Percentiles rank a stretch among this genome's conserved stretches.
Evolutionary conservation across 2,113 vertebrate species (phyloP).

Genomic region (Sorex fumeus): DNA sequence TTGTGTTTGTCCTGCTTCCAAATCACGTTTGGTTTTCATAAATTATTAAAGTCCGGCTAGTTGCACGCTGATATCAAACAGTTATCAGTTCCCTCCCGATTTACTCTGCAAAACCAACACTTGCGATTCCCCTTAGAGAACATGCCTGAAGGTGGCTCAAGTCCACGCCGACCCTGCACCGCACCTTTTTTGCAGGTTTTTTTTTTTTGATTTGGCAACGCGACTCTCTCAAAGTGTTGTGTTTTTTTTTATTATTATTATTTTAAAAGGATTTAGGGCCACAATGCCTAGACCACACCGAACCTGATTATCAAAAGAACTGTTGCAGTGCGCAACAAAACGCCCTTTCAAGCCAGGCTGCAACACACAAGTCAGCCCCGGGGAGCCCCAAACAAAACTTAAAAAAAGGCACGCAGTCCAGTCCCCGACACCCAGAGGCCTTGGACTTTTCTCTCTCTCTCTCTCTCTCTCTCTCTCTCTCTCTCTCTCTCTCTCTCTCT

Average conservation of each 20-base stretch:
- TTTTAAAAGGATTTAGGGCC: conserved; percentile 10
- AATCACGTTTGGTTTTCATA: conserved; percentile 54
- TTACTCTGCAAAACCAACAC: conserved; percentile 45
- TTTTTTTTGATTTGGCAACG: background rate
- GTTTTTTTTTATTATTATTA: too few relatives aligned
- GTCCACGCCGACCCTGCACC: too few relatives aligned
- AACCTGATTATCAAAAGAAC: conserved; percentile 62
- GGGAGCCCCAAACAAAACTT: background rate
- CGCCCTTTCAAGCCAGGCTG: conserved; percentile 52
- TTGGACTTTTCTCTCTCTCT: conserved; percentile 61
- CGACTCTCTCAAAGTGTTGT: background rate
- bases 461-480: too few relatives aligned
- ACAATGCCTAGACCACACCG: background rate
- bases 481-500: too few relatives aligned
- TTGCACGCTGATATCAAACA: conserved; percentile 50
- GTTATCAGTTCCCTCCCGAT: background rate
- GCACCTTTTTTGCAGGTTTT: too few relatives aligned
- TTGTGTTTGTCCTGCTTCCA: conserved; percentile 38
- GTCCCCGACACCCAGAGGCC: conserved; percentile 8
- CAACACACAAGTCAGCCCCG: background rate
- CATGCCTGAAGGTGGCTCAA: background rate
- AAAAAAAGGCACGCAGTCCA: background rate
- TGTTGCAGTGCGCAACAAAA: conserved; percentile 61
- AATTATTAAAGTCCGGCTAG: conserved; percentile 73
- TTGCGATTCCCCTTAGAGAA: background rate